phyloP scores from a whole-genome alignment of 2,888 invertebrate species.

The Nudaria mundana region DNA sequence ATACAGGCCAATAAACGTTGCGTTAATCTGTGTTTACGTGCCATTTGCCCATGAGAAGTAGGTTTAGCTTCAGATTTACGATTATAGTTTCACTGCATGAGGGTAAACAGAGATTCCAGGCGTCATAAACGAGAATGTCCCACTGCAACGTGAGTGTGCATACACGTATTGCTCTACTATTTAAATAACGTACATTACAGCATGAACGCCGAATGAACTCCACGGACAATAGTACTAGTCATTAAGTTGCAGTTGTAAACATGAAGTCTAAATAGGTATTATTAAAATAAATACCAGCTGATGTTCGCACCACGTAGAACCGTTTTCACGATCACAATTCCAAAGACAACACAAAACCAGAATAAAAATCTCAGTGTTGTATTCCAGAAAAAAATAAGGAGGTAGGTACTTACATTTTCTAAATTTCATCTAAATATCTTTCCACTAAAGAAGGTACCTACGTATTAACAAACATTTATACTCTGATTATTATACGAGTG shows the following conservation, averaged over 20 bases:
- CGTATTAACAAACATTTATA: too few species aligned
- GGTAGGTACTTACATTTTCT: too few species aligned
- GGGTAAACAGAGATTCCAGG: slow-evolving; percentile 7
- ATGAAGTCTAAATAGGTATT: too few species aligned
- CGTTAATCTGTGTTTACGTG: slow-evolving; percentile 3
- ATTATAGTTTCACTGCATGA: slow-evolving; percentile 5
- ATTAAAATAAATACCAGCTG: too few species aligned
- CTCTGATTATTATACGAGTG: too few species aligned
- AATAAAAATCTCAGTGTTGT: too few species aligned
- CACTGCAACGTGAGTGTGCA: slow-evolving; percentile 5
- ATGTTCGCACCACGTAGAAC: too few species aligned
- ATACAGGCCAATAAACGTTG: neutral
- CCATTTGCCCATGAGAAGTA: neutral
- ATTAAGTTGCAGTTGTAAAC: neutral
- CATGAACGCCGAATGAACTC: neutral
- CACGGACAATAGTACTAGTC: neutral
- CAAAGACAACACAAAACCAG: too few species aligned
- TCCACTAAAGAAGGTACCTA: too few species aligned
- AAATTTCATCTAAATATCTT: too few species aligned
- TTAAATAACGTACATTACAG: slow-evolving; percentile 2
- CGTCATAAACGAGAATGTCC: slow-evolving; percentile 5
- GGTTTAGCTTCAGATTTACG: slow-evolving; percentile 8
- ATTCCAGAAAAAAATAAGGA: too few species aligned
- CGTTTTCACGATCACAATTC: too few species aligned
- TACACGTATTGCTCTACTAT: slow-evolving; percentile 3